These are phyloP conservation scores for Grus americana DNA, from an alignment of 2,113 vertebrate species.

Conservation along the genomic window DNA sequence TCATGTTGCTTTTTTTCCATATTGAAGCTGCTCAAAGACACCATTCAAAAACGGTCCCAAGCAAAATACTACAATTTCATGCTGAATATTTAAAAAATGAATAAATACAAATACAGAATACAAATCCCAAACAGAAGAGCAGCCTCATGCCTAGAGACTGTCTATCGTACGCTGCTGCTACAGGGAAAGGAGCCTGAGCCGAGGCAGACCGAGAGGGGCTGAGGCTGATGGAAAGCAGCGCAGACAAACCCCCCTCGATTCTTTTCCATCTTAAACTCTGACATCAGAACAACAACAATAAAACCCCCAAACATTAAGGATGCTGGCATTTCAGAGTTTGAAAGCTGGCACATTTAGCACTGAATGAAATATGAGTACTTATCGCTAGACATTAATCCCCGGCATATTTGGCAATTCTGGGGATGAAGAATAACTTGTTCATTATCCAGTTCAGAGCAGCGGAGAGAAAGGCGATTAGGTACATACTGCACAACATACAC, in stretches of 20 bases:
- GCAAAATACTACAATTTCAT: background rate
- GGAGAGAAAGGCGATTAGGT: background rate
- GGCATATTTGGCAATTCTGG: background rate
- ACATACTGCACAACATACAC: background rate
- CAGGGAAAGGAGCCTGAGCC: background rate
- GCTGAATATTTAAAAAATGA: background rate
- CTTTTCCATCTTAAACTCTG: background rate
- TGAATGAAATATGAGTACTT: background rate
- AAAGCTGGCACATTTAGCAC: background rate
- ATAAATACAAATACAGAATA: background rate
- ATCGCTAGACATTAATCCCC: background rate
- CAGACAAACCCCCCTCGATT: background rate
- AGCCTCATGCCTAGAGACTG: background rate
- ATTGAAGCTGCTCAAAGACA: background rate
- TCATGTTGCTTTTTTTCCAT: background rate
- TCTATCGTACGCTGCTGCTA: accelerated
- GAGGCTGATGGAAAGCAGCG: background rate
- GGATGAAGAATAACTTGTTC: background rate
- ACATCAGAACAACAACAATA: background rate
- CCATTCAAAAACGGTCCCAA: background rate
- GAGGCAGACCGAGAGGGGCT: background rate
- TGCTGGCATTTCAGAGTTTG: background rate
- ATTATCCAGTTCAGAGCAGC: background rate
- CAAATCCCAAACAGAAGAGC: background rate
- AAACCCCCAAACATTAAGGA: background rate